Percentiles rank a stretch among this genome's conserved stretches.
Conservation (phyloP, 2,113 vertebrate species). For the Plestiodon gilberti region DNA sequence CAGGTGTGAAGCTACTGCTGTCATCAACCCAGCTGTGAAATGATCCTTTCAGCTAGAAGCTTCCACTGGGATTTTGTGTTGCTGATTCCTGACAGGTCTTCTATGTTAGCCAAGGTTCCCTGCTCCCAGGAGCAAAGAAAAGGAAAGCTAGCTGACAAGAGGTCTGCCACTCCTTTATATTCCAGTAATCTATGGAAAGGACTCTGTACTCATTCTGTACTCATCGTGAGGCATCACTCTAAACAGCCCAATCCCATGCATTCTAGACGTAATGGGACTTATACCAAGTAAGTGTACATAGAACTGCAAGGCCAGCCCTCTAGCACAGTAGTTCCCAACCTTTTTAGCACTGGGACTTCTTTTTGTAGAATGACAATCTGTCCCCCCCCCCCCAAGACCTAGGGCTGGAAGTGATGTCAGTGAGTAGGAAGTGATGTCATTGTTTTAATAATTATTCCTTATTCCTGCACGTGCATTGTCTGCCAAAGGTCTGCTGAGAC, state of each 20-base stretch:
- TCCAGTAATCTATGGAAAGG: constrained; percentile 6
- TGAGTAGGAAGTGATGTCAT: too few relatives aligned
- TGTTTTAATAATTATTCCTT: too few relatives aligned
- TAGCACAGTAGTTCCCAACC: too few relatives aligned
- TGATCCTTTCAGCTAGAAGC: constrained; percentile 51
- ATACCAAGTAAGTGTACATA: not conserved
- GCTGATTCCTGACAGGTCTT: constrained; percentile 54
- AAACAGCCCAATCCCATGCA: not conserved
- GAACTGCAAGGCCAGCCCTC: too few relatives aligned
- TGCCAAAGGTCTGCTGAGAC: not conserved
- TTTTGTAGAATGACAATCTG: too few relatives aligned
- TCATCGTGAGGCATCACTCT: not conserved
- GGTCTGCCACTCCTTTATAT: constrained; percentile 11
- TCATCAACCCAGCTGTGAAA: constrained; percentile 31
- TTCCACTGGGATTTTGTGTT: constrained; percentile 39
- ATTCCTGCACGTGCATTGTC: not conserved
- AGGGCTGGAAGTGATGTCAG: too few relatives aligned
- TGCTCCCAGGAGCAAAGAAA: not conserved
- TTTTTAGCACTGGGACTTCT: too few relatives aligned
- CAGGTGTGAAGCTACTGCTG: constrained; percentile 14
- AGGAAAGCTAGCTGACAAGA: constrained; percentile 7
- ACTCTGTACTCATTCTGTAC: not conserved
- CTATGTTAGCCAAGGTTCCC: constrained; percentile 33
- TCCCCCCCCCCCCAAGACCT: too few relatives aligned
- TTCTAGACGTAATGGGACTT: not conserved